These are phyloP conservation scores for Entomobrya proxima DNA, from an alignment of 2,888 invertebrate species.

Conservation along the genomic window DNA sequence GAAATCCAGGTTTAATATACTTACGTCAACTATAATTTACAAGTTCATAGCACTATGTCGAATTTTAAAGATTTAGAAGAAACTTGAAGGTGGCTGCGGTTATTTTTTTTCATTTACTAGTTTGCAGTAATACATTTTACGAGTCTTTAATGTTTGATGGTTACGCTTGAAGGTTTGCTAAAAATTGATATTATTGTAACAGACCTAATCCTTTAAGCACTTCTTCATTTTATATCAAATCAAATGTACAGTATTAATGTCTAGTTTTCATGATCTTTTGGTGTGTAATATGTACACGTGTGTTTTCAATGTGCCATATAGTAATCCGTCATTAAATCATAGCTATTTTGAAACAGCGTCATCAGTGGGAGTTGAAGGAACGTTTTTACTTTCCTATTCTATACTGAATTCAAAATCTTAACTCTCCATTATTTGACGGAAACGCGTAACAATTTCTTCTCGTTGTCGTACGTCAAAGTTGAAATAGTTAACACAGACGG, in stretches of 20 bases:
- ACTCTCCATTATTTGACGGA: no score
- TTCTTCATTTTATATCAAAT: background rate
- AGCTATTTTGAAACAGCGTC: no score
- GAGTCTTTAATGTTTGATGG: conserved; percentile 9
- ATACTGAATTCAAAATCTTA: no score
- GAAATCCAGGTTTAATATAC: background rate
- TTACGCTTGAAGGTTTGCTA: background rate
- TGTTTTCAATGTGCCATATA: no score
- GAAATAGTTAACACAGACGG: no score
- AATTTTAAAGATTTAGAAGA: conserved; percentile 33
- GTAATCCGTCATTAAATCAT: no score
- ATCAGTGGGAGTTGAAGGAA: no score
- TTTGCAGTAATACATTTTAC: conserved; percentile 8
- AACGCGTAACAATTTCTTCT: no score
- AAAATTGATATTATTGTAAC: background rate
- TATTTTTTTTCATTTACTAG: background rate
- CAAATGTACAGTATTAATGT: conserved; percentile 26
- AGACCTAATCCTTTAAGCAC: background rate
- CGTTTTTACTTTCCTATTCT: no score
- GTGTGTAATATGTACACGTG: no score
- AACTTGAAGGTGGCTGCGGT: conserved; percentile 13
- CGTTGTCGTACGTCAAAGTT: no score
- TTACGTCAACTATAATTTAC: background rate
- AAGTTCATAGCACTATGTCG: conserved; percentile 16
- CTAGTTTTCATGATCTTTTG: no score